These are phyloP conservation scores for Latrodectus elegans DNA, from an alignment of 2,888 invertebrate species.

Conservation along the genomic window DNA sequence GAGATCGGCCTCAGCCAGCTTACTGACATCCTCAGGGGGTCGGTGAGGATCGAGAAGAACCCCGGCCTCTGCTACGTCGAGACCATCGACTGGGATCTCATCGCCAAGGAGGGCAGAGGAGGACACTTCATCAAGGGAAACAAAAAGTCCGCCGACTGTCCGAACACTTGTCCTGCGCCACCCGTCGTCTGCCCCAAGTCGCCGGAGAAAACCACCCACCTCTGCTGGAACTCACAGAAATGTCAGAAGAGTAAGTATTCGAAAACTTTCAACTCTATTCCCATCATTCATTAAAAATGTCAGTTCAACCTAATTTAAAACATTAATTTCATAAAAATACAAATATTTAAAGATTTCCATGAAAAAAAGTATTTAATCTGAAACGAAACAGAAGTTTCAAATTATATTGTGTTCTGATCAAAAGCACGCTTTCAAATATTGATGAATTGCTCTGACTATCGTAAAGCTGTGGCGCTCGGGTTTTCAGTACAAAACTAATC, in stretches of 20 bases:
- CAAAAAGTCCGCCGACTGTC: constrained; percentile 81
- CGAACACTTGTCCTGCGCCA: constrained; percentile 74
- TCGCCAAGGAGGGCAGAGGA: constrained; percentile 80
- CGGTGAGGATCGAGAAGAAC: constrained; percentile 93
- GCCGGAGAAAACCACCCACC: constrained; percentile 30
- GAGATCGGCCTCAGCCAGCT: constrained; percentile 90
- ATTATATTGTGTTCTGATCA: too few relatives aligned
- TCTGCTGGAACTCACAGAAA: constrained; percentile 75
- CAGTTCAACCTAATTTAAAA: too few relatives aligned
- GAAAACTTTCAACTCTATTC: background rate
- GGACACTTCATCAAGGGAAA: constrained; percentile 81
- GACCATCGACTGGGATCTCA: constrained; percentile 91
- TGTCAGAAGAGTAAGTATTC: constrained; percentile 74
- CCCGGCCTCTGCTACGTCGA: constrained; percentile 90
- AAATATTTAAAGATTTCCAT: too few relatives aligned
- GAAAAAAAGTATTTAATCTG: too few relatives aligned
- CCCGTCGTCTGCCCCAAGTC: constrained; percentile 65
- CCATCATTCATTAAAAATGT: too few relatives aligned
- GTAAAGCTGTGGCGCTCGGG: too few relatives aligned
- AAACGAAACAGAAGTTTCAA: too few relatives aligned
- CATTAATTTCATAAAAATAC: too few relatives aligned
- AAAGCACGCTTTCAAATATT: too few relatives aligned
- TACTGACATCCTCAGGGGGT: constrained; percentile 87
- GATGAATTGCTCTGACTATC: too few relatives aligned
- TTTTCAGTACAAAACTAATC: too few relatives aligned